These are phyloP conservation scores for Drosophila pachea DNA, from an alignment of 1,140 invertebrate species.

Conservation along the genomic window DNA sequence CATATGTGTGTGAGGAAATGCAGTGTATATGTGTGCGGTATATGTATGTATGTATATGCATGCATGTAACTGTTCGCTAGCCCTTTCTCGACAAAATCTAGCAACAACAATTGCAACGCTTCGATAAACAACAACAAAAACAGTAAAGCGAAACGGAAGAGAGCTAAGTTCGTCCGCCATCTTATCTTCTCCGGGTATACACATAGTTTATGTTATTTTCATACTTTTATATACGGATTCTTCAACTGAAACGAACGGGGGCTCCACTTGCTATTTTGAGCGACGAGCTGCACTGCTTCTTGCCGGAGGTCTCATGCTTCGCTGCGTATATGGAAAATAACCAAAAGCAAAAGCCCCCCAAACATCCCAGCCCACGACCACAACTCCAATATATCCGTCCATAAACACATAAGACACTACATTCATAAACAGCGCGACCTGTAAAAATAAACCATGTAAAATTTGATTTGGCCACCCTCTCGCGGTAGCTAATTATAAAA, in stretches of 20 bases:
- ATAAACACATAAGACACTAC: constrained; percentile 10
- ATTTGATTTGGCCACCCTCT: constrained; percentile 71
- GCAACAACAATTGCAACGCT: constrained; percentile 70
- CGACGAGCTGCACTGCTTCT: constrained; percentile 44
- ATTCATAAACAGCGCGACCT: constrained; percentile 46
- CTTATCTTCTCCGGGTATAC: constrained; percentile 34
- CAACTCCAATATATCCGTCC: background rate
- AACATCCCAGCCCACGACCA: background rate
- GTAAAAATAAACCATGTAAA: constrained; percentile 74
- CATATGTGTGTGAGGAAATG: constrained; percentile 60
- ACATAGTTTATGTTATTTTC: constrained; percentile 14
- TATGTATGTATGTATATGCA: constrained; percentile 35
- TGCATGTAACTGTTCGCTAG: constrained; percentile 39
- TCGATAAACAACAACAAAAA: constrained; percentile 69
- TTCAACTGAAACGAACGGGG: constrained; percentile 49
- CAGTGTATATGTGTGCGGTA: constrained; percentile 31
- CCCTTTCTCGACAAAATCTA: constrained; percentile 36
- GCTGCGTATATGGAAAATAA: constrained; percentile 45
- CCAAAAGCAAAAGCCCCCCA: constrained; percentile 8
- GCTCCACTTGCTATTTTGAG: constrained; percentile 54
- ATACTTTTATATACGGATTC: constrained; percentile 28
- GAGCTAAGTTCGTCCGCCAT: constrained; percentile 36
- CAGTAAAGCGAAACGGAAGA: constrained; percentile 66
- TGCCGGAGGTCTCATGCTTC: constrained; percentile 69
- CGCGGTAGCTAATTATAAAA: constrained; percentile 61